Conservation (phyloP, 2,888 invertebrate genomes). For the Capitulum mitella region DNA sequence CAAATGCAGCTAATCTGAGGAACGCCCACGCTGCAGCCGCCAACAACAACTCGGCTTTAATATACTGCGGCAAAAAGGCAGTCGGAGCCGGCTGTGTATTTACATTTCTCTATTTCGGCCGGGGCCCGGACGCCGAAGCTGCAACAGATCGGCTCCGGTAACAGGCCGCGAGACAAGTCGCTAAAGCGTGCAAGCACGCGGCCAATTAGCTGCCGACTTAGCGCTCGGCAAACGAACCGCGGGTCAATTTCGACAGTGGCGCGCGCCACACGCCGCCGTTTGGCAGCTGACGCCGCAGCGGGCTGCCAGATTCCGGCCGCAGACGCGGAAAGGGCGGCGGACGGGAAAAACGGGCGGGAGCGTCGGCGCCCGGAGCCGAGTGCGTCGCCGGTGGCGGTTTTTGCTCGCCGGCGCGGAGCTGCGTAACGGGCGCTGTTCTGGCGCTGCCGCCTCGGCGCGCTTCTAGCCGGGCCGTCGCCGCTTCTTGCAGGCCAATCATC, state of each 20-base stretch:
- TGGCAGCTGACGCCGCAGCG: not conserved
- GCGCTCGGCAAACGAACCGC: not conserved
- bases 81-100: not conserved
- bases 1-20: not conserved
- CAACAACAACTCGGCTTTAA: not conserved
- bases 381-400: too few species aligned
- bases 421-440: too few species aligned
- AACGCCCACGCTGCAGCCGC: too few species aligned
- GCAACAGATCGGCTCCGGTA: not conserved
- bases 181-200: not conserved
- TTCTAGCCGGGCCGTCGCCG: too few species aligned
- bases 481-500: too few species aligned
- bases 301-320: not conserved
- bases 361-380: too few species aligned
- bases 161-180: not conserved
- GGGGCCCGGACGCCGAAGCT: not conserved
- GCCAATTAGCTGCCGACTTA: not conserved
- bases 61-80: not conserved
- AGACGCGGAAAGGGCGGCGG: not conserved
- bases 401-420: not conserved
- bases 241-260: not conserved
- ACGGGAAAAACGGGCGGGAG: too few species aligned
- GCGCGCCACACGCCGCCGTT: not conserved
- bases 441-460: too few species aligned
- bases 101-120: constrained; percentile 3